phyloP scores from a whole-genome alignment of 1,140 invertebrate genomes.

The Macrosteles quadrilineatus region DNA sequence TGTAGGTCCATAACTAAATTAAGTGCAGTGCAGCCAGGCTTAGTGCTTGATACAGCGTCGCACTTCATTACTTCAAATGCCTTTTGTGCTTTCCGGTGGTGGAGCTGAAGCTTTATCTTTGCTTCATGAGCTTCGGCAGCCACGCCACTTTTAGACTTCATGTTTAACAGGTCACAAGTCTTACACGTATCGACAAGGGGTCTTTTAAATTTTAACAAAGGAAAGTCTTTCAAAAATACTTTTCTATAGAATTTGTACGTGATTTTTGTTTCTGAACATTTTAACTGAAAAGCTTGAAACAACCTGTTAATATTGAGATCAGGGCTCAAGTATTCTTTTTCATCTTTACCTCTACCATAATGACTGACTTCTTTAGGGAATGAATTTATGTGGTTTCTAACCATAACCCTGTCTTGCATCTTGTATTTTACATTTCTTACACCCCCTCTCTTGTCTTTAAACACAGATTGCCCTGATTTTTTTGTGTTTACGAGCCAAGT shows the following conservation, averaged over 20 bases:
- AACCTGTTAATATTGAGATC: neutral
- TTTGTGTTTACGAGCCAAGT: constrained; percentile 20
- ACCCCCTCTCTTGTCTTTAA: constrained; percentile 24
- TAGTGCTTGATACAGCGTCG: constrained; percentile 8
- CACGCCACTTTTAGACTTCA: neutral
- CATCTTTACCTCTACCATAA: constrained; percentile 4
- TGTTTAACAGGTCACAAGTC: constrained; percentile 25
- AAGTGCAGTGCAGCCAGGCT: constrained; percentile 5
- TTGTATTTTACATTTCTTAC: constrained; percentile 6
- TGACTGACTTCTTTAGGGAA: constrained; percentile 25
- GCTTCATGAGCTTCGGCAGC: neutral
- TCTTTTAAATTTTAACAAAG: constrained; percentile 14
- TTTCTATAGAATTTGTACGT: neutral
- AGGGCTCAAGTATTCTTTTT: constrained; percentile 15
- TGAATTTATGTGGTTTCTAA: constrained; percentile 23
- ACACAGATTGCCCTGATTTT: constrained; percentile 5
- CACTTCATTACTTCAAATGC: constrained; percentile 30
- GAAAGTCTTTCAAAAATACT: neutral
- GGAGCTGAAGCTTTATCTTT: constrained; percentile 24
- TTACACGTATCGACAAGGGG: constrained; percentile 18
- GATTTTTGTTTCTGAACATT: neutral
- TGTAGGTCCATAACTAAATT: constrained; percentile 22
- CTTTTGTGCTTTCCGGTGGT: constrained; percentile 33
- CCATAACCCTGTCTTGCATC: constrained; percentile 15
- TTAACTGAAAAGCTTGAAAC: neutral